Evolutionary conservation across 1,140 invertebrate species (phyloP).

Genomic region (Magallana angulata): DNA sequence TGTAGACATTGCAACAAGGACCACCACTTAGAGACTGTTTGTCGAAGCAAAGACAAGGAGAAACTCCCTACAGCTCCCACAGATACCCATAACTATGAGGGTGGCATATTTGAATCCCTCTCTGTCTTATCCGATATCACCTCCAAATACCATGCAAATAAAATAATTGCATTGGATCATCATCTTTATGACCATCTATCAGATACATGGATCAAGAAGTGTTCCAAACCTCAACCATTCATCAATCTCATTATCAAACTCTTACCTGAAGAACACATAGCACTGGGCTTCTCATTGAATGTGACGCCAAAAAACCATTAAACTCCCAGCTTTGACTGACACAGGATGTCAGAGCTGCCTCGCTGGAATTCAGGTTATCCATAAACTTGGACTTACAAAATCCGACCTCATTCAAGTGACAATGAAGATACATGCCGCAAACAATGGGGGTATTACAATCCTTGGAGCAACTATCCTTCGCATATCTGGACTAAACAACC

Average conservation of each 20-base stretch:
- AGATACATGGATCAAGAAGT: conserved; percentile 43
- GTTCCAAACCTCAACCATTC: conserved; percentile 57
- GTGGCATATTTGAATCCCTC: too few species aligned
- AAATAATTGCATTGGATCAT: conserved; percentile 45
- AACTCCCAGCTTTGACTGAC: conserved; percentile 42
- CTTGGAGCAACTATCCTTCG: conserved; percentile 48
- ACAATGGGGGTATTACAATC: conserved; percentile 52
- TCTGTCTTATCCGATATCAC: too few species aligned
- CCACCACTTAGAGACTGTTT: conserved; percentile 44
- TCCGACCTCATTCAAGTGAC: conserved; percentile 56
- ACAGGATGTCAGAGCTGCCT: conserved; percentile 60
- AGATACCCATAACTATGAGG: neutral
- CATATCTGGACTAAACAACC: conserved; percentile 39
- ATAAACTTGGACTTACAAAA: conserved; percentile 40
- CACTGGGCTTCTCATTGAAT: conserved; percentile 23
- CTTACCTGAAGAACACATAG: conserved; percentile 12
- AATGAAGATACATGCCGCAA: conserved; percentile 54
- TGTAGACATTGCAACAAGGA: conserved; percentile 29
- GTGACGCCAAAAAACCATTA: neutral
- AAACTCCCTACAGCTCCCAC: neutral
- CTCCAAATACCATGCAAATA: too few species aligned
- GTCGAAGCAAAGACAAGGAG: conserved; percentile 38
- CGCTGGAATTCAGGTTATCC: conserved; percentile 42
- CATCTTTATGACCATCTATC: conserved; percentile 53
- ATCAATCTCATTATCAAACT: conserved; percentile 40